These are phyloP conservation scores for Heliconius ismenius DNA, from an alignment of 2,888 invertebrate genomes.

Conservation along the genomic window DNA sequence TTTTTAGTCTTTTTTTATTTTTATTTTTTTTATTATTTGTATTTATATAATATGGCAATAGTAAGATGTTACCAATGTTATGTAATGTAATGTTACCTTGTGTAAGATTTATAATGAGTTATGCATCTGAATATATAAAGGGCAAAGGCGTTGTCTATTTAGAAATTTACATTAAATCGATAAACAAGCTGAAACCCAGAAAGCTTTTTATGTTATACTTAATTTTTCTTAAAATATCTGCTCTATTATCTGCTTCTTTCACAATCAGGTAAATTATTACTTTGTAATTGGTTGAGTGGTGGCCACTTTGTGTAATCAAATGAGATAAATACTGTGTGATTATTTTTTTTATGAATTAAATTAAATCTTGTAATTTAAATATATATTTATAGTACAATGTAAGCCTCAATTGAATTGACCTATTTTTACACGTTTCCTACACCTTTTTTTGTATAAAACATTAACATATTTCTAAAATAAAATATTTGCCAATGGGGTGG, in stretches of 20 bases:
- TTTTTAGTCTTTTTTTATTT: too few species aligned
- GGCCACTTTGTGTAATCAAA: not conserved
- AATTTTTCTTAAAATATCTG: not conserved
- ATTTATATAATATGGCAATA: too few species aligned
- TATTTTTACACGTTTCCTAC: constrained; percentile 10
- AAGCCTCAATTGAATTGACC: not conserved
- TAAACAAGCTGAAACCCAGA: too few species aligned
- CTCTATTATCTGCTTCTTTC: not conserved
- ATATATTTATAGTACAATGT: not conserved
- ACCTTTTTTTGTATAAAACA: constrained; percentile 6
- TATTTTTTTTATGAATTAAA: not conserved
- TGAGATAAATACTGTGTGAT: not conserved
- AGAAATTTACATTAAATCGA: too few species aligned
- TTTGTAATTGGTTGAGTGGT: not conserved
- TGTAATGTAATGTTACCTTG: too few species aligned
- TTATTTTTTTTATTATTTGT: too few species aligned
- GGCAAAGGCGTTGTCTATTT: too few species aligned
- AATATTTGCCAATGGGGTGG: constrained; percentile 32
- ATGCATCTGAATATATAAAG: too few species aligned
- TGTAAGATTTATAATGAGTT: too few species aligned
- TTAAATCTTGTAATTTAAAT: not conserved
- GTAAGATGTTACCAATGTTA: too few species aligned
- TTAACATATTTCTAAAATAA: constrained; percentile 34
- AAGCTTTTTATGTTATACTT: too few species aligned
- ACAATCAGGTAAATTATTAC: not conserved